Evolutionary conservation across 2,797 vertebrate species (phyloP).

Genomic region (Dipus sagitta): DNA sequence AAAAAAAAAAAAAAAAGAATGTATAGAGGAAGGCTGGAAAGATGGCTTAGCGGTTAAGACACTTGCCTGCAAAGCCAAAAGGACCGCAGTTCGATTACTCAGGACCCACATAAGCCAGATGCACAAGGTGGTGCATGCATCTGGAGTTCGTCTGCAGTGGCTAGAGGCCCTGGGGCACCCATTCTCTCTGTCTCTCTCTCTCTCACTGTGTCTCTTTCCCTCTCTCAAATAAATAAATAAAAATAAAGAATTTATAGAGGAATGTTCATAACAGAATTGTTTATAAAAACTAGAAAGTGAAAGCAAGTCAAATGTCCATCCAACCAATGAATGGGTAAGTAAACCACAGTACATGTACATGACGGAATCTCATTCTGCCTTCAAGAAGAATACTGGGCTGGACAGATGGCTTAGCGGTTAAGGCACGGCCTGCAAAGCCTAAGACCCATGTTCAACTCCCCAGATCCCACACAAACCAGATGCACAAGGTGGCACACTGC

Average conservation of each 20-base stretch:
- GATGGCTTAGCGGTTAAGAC: too few relatives aligned
- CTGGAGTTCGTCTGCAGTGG: too few relatives aligned
- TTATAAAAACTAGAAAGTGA: neutral
- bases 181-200: too few relatives aligned
- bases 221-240: neutral
- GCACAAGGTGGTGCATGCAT: too few relatives aligned
- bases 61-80: too few relatives aligned
- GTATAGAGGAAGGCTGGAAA: too few relatives aligned
- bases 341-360: neutral
- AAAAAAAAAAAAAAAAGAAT: too few relatives aligned
- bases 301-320: constrained; percentile 14
- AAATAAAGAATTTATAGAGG: neutral
- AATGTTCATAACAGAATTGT: neutral
- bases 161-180: too few relatives aligned
- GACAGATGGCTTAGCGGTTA: neutral
- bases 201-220: too few relatives aligned
- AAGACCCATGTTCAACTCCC: neutral
- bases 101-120: too few relatives aligned
- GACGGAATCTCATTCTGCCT: neutral
- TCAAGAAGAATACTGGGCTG: neutral
- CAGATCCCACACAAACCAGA: neutral
- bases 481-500: too few relatives aligned
- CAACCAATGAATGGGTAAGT: neutral
- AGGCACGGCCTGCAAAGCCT: neutral
- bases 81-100: too few relatives aligned